A percentile compares a stretch with the other conserved stretches of the same genome.
These are phyloP conservation scores for Grammomys dolichurus DNA, from an alignment of 2,113 vertebrate genomes.

Conservation along the genomic window DNA sequence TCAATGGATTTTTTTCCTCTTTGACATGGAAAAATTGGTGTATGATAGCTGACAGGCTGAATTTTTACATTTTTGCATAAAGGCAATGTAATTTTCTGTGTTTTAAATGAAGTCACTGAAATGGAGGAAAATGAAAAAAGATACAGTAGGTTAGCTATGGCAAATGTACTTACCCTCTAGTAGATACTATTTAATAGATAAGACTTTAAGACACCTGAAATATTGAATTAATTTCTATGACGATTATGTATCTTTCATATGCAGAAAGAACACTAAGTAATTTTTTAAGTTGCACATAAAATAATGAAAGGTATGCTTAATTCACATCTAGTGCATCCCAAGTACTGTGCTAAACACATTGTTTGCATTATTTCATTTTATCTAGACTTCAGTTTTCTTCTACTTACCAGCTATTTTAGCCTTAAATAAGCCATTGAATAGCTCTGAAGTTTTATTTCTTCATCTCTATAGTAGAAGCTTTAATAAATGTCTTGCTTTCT, in stretches of 20 bases:
- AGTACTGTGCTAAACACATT: constrained; percentile 48
- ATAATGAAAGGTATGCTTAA: constrained; percentile 20
- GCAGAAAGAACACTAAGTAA: constrained; percentile 33
- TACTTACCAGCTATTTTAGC: constrained; percentile 24
- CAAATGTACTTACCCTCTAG: constrained; percentile 28
- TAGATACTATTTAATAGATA: constrained; percentile 56
- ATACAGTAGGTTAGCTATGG: constrained; percentile 47
- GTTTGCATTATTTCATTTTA: constrained; percentile 54
- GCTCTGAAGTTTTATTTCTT: constrained; percentile 57
- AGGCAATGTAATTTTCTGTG: constrained; percentile 69
- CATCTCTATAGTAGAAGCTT: constrained; percentile 44
- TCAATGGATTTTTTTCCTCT: constrained; percentile 75
- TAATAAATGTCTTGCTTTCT: constrained; percentile 5
- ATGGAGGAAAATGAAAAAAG: constrained; percentile 57
- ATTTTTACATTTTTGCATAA: constrained; percentile 77
- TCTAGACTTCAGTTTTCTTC: constrained; percentile 13
- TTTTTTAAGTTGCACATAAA: constrained; percentile 22
- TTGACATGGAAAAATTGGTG: constrained; percentile 68
- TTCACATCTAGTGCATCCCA: constrained; percentile 22
- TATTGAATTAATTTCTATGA: constrained; percentile 47
- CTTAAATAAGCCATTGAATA: constrained; percentile 47
- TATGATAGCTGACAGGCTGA: constrained; percentile 28
- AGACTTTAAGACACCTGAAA: constrained; percentile 56
- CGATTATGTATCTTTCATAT: neutral
- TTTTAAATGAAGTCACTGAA: constrained; percentile 72